Evolutionary conservation across 2,113 vertebrate species (phyloP), one percentile per base, ranked within the genome.

Genomic region (Scatophagus argus): DNA sequence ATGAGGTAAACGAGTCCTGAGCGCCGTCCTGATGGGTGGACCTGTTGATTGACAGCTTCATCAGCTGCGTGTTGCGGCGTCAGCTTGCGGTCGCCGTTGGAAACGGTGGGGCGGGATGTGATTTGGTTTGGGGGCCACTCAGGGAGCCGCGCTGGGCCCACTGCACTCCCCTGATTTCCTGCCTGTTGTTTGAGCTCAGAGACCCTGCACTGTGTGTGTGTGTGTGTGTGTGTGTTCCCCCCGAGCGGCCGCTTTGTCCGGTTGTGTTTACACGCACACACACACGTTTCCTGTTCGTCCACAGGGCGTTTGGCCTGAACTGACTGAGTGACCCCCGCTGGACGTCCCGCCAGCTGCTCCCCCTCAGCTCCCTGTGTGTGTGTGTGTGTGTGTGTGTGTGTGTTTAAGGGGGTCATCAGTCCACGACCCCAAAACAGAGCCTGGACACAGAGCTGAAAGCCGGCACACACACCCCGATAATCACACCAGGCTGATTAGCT

Each of bases 261-360:
- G 49, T 62, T 51, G 81, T 87, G 91, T 93, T 96, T 95, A 94
- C 95, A 94, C 88, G 93, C 95, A 93, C 95, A 95, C 90, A 93
- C 94, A 74, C 3, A 14, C n/a, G 93, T 92, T 96, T 97, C 96
- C 96, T 97, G 95, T 92, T 82, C 86, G 89, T 90, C 91, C 88
- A 91, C 92, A 21, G 82, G 85, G 65, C 75, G 73, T 64, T 74
- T 79, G 82, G 85, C 87, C 86, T 83, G 75, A 79, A 89, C 49
- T 17, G 79, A 77, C 91, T 13, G 70, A 47, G 79, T 31, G 82
- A 69, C 85, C 56, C 25, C 88, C 55, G 89, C 79, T 74, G 95
- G 94, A 94, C 94, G 93, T 94, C 93, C 90, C 92, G 71, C 93
- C 94, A 95, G 96, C 95, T 96, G 95, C 94, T 94, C 29, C 47